Percentiles rank a stretch among this genome's conserved stretches.
Evolutionary conservation across 37 sponge, comb jelly and placozoan genomes (phyloP).

Genomic region (Theonella swinhoei): DNA sequence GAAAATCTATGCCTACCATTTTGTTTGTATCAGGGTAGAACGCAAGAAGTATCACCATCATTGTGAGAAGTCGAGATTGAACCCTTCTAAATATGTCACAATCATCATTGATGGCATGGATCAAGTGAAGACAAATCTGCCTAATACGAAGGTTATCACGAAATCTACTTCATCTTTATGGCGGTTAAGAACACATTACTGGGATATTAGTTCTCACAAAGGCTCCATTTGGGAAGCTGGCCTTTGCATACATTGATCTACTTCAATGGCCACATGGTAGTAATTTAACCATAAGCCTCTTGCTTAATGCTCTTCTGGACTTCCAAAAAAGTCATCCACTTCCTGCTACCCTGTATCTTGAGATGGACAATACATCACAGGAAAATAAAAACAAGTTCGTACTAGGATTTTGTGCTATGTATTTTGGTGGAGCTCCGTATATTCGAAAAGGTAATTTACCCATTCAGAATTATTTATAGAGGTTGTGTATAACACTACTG

Average conservation of each 20-base stretch:
- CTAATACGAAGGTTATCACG: not conserved
- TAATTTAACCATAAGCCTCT: no score
- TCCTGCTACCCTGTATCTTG: constrained; percentile 24
- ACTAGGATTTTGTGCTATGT: constrained; percentile 35
- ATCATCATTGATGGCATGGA: constrained; percentile 73
- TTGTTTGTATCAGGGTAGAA: constrained; percentile 18
- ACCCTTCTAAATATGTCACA: constrained; percentile 58
- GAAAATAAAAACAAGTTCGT: constrained; percentile 54
- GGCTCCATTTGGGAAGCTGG: constrained; percentile 15
- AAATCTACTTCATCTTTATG: constrained; percentile 45
- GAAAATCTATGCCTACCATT: not conserved
- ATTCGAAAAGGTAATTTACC: constrained; percentile 35
- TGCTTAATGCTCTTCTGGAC: no score
- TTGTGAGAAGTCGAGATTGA: constrained; percentile 43
- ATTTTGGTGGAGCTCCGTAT: constrained; percentile 20
- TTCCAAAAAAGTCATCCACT: no score
- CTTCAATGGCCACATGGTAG: constrained; percentile 58
- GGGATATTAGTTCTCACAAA: constrained; percentile 31
- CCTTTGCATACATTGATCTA: constrained; percentile 31
- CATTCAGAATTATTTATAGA: not conserved
- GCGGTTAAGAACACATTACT: constrained; percentile 60
- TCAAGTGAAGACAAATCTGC: constrained; percentile 51
- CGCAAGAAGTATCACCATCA: constrained; percentile 57
- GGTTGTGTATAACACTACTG: not conserved
- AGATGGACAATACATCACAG: constrained; percentile 36